A percentile compares a stretch with the other conserved stretches of the same genome.
phyloP scores from a whole-genome alignment of 1,140 invertebrate genomes.

The Pissodes strobi region DNA sequence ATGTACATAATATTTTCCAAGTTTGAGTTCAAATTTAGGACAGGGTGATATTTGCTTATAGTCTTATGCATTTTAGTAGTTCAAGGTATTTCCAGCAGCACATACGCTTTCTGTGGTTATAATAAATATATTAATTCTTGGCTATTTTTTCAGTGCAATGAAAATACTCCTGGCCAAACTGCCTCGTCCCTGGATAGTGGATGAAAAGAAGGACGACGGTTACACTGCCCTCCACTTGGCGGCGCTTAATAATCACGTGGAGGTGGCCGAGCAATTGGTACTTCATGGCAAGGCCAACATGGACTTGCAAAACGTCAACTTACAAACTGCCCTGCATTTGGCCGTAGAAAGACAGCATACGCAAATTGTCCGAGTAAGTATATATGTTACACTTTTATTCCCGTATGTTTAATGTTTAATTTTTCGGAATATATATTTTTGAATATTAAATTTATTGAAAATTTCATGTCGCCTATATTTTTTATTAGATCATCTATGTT shows the following conservation, averaged over 20 bases:
- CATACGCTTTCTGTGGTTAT: too few species aligned
- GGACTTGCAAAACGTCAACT: conserved; percentile 94
- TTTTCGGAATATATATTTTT: too few species aligned
- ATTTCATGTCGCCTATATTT: too few species aligned
- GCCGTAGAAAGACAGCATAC: conserved; percentile 95
- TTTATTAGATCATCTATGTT: too few species aligned
- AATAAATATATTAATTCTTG: too few species aligned
- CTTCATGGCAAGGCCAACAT: conserved; percentile 88
- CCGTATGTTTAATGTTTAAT: not conserved
- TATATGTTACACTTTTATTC: not conserved
- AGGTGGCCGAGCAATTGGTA: conserved; percentile 91
- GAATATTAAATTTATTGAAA: too few species aligned
- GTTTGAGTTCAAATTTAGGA: too few species aligned
- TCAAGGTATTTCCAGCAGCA: too few species aligned
- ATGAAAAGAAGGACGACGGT: conserved; percentile 98
- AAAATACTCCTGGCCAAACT: conserved; percentile 88
- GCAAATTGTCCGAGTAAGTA: conserved; percentile 83
- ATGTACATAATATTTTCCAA: too few species aligned
- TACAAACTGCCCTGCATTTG: conserved; percentile 94
- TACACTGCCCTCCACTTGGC: conserved; percentile 96
- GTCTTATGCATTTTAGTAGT: too few species aligned
- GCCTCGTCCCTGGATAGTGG: conserved; percentile 94
- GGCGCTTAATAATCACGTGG: conserved; percentile 95
- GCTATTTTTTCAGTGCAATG: conserved; percentile 92
- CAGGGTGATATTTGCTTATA: too few species aligned